Conservation (phyloP, 2,113 vertebrate species). For the Dicentrarchus labrax region DNA sequence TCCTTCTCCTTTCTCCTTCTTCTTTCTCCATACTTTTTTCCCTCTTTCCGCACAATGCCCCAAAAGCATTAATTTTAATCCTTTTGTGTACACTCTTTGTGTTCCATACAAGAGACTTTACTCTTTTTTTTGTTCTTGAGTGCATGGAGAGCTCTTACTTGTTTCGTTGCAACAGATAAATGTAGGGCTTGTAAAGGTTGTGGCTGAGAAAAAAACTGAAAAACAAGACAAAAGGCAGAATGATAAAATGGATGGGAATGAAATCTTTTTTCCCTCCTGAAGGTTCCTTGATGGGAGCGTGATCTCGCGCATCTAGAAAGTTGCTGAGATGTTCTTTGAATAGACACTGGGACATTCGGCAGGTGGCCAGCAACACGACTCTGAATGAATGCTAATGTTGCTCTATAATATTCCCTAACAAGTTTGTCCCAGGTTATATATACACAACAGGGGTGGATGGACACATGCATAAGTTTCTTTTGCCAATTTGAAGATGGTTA, state of each 20-base stretch:
- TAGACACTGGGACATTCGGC: neutral
- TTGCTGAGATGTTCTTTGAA: neutral
- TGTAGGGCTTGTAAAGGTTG: constrained; percentile 16
- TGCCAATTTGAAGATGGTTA: too few species aligned
- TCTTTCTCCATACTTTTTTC: neutral
- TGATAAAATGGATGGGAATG: constrained; percentile 1
- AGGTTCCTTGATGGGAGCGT: neutral
- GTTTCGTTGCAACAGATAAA: constrained; percentile 24
- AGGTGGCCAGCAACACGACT: neutral
- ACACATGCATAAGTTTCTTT: too few species aligned
- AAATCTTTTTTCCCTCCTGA: neutral
- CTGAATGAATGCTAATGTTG: neutral
- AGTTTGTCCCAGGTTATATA: neutral
- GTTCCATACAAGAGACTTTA: neutral
- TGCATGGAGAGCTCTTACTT: constrained; percentile 32
- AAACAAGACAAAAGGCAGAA: constrained; percentile 16
- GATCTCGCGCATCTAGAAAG: neutral
- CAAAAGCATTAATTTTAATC: constrained; percentile 43
- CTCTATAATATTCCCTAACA: neutral
- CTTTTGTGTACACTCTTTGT: constrained; percentile 51
- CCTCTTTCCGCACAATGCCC: constrained; percentile 9
- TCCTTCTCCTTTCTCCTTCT: constrained; percentile 20
- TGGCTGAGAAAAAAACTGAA: constrained; percentile 6
- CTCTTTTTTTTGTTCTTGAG: constrained; percentile 19
- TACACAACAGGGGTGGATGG: too few species aligned